Conservation (phyloP, 2,888 invertebrate species). For the Timandra comae region DNA sequence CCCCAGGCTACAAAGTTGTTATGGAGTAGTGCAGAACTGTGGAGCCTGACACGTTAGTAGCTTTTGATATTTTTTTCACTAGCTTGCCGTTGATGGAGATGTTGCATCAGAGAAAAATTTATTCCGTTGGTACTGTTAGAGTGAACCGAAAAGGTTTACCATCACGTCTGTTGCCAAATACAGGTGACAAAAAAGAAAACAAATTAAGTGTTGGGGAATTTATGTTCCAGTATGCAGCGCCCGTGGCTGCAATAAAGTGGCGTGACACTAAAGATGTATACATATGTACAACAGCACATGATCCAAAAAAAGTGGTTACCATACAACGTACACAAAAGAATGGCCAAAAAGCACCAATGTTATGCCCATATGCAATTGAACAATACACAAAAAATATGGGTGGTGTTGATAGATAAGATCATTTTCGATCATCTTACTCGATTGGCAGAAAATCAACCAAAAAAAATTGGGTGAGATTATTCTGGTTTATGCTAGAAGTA, state of each 20-base stretch:
- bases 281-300: conserved; percentile 11
- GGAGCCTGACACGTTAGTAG: conserved; percentile 3
- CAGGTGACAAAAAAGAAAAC: conserved; percentile 11
- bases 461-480: conserved; percentile 9
- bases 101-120: conserved; percentile 8
- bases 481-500: conserved; percentile 8
- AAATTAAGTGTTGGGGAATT: conserved; percentile 10
- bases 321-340: conserved; percentile 14
- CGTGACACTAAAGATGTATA: conserved; percentile 16
- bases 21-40: conserved; percentile 6
- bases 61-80: conserved; percentile 6
- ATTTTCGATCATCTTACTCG: conserved; percentile 4
- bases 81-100: conserved; percentile 5
- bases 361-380: conserved; percentile 7
- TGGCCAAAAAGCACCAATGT: conserved; percentile 10
- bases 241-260: conserved; percentile 11
- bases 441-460: conserved; percentile 7
- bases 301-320: conserved; percentile 8
- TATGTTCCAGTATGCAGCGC: conserved; percentile 6
- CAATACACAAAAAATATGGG: conserved; percentile 3
- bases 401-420: conserved; percentile 4
- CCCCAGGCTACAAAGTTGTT: conserved; percentile 8
- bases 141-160: conserved; percentile 10
- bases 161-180: conserved; percentile 10
- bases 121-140: conserved; percentile 7